Evolutionary conservation across 2,888 invertebrate species (phyloP).

Genomic region (Ctena decussata): DNA sequence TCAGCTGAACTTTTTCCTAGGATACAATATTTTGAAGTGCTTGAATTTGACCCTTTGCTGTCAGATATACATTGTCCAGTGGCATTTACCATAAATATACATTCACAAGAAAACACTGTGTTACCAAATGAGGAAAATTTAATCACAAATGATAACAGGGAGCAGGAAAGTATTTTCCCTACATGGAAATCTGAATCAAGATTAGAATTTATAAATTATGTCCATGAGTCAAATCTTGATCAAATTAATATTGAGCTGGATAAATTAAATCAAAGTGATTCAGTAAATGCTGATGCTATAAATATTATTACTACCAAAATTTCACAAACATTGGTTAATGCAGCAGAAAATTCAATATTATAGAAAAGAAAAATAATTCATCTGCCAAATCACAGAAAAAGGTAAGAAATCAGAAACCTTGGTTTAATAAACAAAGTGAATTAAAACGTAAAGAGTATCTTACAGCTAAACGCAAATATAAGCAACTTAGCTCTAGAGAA

Average conservation of each 20-base stretch:
- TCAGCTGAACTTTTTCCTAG: constrained; percentile 1
- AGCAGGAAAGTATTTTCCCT: background rate
- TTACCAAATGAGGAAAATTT: background rate
- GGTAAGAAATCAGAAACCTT: background rate
- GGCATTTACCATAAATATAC: background rate
- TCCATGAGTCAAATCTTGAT: too few species aligned
- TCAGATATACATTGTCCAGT: background rate
- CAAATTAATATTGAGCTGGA: too few species aligned
- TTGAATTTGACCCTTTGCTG: background rate
- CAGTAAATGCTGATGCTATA: too few species aligned
- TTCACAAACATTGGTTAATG: background rate
- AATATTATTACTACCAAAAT: background rate
- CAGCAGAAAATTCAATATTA: background rate
- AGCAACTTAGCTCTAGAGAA: background rate
- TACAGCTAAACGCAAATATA: background rate
- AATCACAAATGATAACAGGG: background rate
- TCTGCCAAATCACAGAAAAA: background rate
- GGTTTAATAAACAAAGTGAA: constrained; percentile 7
- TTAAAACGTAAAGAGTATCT: background rate
- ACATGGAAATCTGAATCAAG: too few species aligned
- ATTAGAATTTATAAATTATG: too few species aligned
- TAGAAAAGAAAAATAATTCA: background rate
- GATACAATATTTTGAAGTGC: constrained; percentile 3
- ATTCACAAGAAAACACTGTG: background rate
- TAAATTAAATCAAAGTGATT: too few species aligned